Percentiles rank a stretch among this genome's conserved stretches.
phyloP scores from a whole-genome alignment of 2,888 invertebrate genomes.

The Lithophane socia region DNA sequence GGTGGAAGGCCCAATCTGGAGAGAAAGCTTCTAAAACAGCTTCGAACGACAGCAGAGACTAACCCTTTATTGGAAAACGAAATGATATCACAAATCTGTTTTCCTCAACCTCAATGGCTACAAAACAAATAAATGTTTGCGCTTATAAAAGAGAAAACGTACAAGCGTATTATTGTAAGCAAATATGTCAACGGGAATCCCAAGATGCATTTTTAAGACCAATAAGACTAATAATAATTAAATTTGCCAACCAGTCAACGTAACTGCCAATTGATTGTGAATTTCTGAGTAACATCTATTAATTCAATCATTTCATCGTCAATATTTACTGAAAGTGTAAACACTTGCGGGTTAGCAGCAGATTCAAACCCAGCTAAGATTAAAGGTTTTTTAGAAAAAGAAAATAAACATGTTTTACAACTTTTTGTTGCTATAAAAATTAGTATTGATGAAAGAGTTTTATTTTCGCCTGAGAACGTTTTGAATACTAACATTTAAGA shows the following conservation, averaged over 20 bases:
- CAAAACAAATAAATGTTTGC: constrained; percentile 2
- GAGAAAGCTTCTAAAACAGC: not conserved
- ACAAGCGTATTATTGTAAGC: constrained; percentile 12
- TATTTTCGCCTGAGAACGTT: constrained; percentile 44
- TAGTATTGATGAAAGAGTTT: constrained; percentile 58
- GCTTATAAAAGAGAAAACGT: constrained; percentile 13
- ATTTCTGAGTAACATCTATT: constrained; percentile 35
- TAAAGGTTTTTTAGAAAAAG: constrained; percentile 56
- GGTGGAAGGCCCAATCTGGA: not conserved
- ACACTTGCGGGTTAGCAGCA: constrained; percentile 24
- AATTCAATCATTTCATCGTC: constrained; percentile 46
- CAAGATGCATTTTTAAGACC: constrained; percentile 26
- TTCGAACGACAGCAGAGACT: not conserved
- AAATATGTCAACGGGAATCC: constrained; percentile 38
- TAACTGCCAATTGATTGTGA: constrained; percentile 20
- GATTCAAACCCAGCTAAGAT: constrained; percentile 52
- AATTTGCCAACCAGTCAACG: constrained; percentile 9
- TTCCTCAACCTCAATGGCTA: not conserved
- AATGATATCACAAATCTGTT: constrained; percentile 10
- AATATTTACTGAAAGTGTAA: constrained; percentile 55
- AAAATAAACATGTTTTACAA: constrained; percentile 57
- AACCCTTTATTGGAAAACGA: constrained; percentile 6
- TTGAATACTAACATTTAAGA: constrained; percentile 43
- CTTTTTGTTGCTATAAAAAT: constrained; percentile 49
- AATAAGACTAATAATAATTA: constrained; percentile 1